Conservation (phyloP, 2,888 invertebrate species). For the Atethmia centrago region DNA sequence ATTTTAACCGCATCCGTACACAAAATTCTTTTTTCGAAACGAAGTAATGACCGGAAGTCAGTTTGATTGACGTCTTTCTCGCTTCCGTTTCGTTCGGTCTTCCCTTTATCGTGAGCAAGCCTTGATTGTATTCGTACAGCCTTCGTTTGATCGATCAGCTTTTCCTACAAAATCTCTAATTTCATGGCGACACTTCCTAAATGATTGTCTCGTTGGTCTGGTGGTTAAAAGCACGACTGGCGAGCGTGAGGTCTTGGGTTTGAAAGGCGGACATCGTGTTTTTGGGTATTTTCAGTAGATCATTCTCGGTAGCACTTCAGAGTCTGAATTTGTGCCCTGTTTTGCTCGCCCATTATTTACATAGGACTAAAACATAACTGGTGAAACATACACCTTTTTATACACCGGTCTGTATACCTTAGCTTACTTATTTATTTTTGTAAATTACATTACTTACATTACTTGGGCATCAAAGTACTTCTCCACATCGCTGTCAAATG, state of each 20-base stretch:
- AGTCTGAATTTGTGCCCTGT: no score
- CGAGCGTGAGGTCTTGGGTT: not conserved
- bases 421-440: no score
- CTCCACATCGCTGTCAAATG: no score
- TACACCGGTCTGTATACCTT: no score
- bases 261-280: no score
- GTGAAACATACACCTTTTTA: no score
- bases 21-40: conserved; percentile 50
- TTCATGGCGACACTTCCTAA: conserved; percentile 43
- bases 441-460: no score
- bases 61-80: conserved; percentile 21
- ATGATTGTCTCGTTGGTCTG: not conserved
- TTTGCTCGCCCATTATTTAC: no score
- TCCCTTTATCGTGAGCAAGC: conserved; percentile 55
- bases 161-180: conserved; percentile 60
- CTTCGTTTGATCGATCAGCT: conserved; percentile 53
- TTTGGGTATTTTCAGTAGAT: no score
- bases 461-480: no score
- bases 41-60: conserved; percentile 54
- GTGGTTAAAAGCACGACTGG: not conserved
- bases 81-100: conserved; percentile 63
- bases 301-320: no score
- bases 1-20: conserved; percentile 40
- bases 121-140: conserved; percentile 52
- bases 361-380: no score